These are phyloP conservation scores for Gavia stellata DNA, from an alignment of 2,113 vertebrate species.

Conservation along the genomic window DNA sequence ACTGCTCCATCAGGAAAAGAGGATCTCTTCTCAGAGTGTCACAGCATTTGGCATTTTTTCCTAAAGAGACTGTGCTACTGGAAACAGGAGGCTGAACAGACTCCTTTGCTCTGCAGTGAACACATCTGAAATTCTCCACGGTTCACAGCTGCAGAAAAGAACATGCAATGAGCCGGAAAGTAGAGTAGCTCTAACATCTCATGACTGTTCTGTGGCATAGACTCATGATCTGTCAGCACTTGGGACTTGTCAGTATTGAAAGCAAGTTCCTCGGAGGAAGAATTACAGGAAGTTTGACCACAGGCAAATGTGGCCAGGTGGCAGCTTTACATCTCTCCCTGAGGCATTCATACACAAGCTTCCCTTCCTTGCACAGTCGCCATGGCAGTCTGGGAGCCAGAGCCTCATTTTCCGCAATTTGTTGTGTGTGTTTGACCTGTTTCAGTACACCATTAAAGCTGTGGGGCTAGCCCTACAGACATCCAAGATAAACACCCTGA, in stretches of 20 bases:
- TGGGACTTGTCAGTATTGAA: not conserved
- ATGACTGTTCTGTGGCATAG: not conserved
- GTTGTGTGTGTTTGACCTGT: not conserved
- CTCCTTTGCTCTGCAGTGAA: not conserved
- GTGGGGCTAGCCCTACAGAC: not conserved
- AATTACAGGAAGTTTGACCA: not conserved
- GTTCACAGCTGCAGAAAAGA: not conserved
- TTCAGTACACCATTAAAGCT: not conserved
- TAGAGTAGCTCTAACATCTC: not conserved
- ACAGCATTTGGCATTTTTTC: not conserved
- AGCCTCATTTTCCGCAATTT: not conserved
- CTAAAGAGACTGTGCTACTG: not conserved
- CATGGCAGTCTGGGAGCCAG: not conserved
- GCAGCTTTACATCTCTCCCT: not conserved
- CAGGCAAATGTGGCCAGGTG: not conserved
- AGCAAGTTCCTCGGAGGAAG: not conserved
- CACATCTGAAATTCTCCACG: not conserved
- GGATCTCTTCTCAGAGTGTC: not conserved
- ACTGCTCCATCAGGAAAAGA: not conserved
- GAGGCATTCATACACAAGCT: not conserved
- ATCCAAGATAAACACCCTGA: not conserved
- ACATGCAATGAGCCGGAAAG: not conserved
- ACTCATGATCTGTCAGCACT: not conserved
- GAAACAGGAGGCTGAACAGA: not conserved
- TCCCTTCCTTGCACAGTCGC: not conserved